These are phyloP conservation scores for Catagonus wagneri DNA, from an alignment of 2,113 vertebrate species.

Conservation along the genomic window DNA sequence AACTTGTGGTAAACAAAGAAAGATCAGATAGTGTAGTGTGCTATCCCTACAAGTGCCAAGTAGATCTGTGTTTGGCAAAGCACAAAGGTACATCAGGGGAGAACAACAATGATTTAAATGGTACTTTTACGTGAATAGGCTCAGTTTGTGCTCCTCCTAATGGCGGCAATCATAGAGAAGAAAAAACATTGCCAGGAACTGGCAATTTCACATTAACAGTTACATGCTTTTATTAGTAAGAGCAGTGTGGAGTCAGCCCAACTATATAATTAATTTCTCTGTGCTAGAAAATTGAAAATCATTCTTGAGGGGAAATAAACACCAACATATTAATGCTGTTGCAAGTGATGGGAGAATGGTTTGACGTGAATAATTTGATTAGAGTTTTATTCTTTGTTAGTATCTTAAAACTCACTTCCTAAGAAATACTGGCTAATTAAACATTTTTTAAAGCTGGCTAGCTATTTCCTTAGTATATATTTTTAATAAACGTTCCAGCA, in stretches of 20 bases:
- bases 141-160: not conserved
- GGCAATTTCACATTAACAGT: not conserved
- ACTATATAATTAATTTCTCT: constrained; percentile 16
- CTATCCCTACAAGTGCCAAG: not conserved
- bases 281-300: constrained; percentile 34
- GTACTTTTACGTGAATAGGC: not conserved
- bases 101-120: not conserved
- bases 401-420: constrained; percentile 24
- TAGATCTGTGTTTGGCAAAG: constrained; percentile 26
- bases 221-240: not conserved
- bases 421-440: not conserved
- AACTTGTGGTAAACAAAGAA: not conserved
- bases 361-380: constrained; percentile 43
- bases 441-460: constrained; percentile 2
- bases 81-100: not conserved
- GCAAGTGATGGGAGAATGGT: not conserved
- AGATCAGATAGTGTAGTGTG: not conserved
- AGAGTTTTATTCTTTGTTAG: constrained; percentile 20
- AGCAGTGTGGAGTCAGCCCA: not conserved
- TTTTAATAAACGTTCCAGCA: constrained; percentile 33
- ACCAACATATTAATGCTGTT: not conserved
- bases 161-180: constrained; percentile 27
- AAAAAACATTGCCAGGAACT: not conserved
- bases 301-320: constrained; percentile 4
- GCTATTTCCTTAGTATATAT: not conserved